Percentiles rank a stretch among this genome's conserved stretches.
phyloP scores from a whole-genome alignment of 2,113 vertebrate species.

The Phycodurus eques region DNA sequence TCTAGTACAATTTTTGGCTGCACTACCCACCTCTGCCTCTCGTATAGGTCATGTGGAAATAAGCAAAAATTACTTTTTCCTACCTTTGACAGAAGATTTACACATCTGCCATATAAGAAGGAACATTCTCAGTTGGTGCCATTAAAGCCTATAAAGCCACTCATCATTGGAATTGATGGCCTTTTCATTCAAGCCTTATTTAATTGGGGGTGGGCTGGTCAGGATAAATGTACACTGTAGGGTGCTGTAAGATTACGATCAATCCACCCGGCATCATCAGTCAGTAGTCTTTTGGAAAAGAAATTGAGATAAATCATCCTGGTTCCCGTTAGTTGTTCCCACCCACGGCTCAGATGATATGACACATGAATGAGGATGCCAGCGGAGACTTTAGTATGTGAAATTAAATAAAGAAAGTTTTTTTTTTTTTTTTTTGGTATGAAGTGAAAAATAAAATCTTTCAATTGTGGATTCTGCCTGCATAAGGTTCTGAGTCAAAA shows the following conservation, averaged over 20 bases:
- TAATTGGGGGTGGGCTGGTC: slow-evolving; percentile 53
- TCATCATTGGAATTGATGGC: slow-evolving; percentile 39
- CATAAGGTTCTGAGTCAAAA: slow-evolving; percentile 35
- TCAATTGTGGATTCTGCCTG: slow-evolving; percentile 7
- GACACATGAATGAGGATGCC: slow-evolving; percentile 23
- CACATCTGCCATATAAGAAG: slow-evolving; percentile 25
- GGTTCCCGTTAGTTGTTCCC: slow-evolving; percentile 47
- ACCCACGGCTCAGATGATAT: slow-evolving; percentile 48
- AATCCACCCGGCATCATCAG: slow-evolving; percentile 53
- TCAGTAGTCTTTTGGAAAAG: slow-evolving; percentile 46
- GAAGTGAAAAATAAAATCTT: too few relatives aligned
- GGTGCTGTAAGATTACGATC: slow-evolving; percentile 43
- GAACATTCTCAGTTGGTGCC: slow-evolving; percentile 25
- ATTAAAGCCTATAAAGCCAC: slow-evolving; percentile 29
- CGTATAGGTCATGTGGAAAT: neutral
- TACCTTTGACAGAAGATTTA: slow-evolving; percentile 20
- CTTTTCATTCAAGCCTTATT: slow-evolving; percentile 11
- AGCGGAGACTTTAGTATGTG: slow-evolving; percentile 15
- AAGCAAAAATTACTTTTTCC: neutral
- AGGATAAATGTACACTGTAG: slow-evolving; percentile 47
- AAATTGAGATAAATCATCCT: slow-evolving; percentile 54
- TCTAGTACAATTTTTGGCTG: too few relatives aligned
- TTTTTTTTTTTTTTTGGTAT: too few relatives aligned
- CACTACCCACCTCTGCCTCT: neutral
- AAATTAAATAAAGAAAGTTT: slow-evolving; percentile 17